Evolutionary conservation across 2,888 invertebrate genomes (phyloP), one percentile per base, ranked within the genome.

Genomic region (Leptinotarsa tumamoca): DNA sequence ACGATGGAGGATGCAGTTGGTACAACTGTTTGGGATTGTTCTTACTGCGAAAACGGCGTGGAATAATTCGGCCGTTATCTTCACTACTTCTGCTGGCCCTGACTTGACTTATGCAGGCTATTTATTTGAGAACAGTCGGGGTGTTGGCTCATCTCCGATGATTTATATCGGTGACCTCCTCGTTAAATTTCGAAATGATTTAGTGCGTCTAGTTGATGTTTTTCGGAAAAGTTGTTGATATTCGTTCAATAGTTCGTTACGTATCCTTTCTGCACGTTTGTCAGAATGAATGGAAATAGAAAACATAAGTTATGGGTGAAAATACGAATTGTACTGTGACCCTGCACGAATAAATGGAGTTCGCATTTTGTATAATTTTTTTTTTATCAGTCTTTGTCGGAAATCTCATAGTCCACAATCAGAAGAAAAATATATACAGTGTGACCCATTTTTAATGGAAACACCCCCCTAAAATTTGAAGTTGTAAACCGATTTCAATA

Each of bases 21-120:
- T 84, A 84, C 84, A 85, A 85, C 83, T 87, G 84, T 86, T 83
- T 83, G 84, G 83, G 82, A 84, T 84, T 85, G 85, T 87, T 87
- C 86, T 84, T 87, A 84, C 84, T 81, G 58, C 61, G 74, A 75
- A 79, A 74, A 80, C 79, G 81, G 84, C 81, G 80, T 76, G 78
- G 84, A 81, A 82, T 83, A 88, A 88, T 88, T 87, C 83, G 82
- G 83, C 87, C 87, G 87, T 88, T 88, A 88, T 87, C 85, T 84
- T 84, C 85, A 80, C 80, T 82, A 79, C 76, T 81, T 81, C 74
- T 71, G 75, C 83, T 83, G 82, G 82, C 81, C 80, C 76, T 81
- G 82, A 81, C 83, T 83, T 85, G 84, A 86, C 83, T 86, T 85
- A 87, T 86, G 85, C 83, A 82, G 84, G 82, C 85, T 86, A 86